These are phyloP conservation scores for Oegoconia quadripuncta DNA, from an alignment of 2,888 invertebrate species.

Conservation along the genomic window DNA sequence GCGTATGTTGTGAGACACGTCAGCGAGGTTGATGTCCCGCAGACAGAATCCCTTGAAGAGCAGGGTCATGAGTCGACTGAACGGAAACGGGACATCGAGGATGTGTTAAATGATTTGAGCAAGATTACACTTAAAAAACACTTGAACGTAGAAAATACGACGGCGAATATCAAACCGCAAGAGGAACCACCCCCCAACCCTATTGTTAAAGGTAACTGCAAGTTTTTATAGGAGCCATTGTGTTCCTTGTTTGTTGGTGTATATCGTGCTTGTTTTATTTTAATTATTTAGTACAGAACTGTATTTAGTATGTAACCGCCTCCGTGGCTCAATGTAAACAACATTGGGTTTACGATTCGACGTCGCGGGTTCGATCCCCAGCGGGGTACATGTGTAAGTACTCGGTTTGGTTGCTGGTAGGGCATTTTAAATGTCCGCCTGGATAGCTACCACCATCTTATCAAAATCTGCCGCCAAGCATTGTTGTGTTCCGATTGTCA, in stretches of 20 bases:
- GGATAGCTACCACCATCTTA: too few relatives aligned
- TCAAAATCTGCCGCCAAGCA: too few relatives aligned
- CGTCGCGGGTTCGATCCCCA: too few relatives aligned
- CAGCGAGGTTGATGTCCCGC: conserved; percentile 52
- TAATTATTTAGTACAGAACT: too few relatives aligned
- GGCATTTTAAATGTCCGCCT: too few relatives aligned
- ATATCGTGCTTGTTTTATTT: too few relatives aligned
- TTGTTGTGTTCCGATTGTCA: too few relatives aligned
- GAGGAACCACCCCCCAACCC: conserved; percentile 53
- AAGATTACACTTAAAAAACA: conserved; percentile 71
- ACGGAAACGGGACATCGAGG: conserved; percentile 65
- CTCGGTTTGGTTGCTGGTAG: too few relatives aligned
- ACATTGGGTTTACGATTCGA: too few relatives aligned
- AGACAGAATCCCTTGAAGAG: conserved; percentile 45
- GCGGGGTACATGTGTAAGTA: too few relatives aligned
- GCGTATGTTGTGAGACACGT: conserved; percentile 65
- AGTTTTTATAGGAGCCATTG: neutral
- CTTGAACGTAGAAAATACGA: conserved; percentile 67
- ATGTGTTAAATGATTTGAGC: conserved; percentile 65
- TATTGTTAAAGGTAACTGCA: conserved; percentile 37
- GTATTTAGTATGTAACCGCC: too few relatives aligned
- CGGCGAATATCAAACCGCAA: conserved; percentile 64
- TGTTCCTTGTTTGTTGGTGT: neutral
- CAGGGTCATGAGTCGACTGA: conserved; percentile 54
- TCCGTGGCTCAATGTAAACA: too few relatives aligned